Percentiles rank a stretch among this genome's conserved stretches.
These are phyloP conservation scores for Pseudochaenichthys georgianus DNA, from an alignment of 2,797 vertebrate genomes.

Conservation along the genomic window DNA sequence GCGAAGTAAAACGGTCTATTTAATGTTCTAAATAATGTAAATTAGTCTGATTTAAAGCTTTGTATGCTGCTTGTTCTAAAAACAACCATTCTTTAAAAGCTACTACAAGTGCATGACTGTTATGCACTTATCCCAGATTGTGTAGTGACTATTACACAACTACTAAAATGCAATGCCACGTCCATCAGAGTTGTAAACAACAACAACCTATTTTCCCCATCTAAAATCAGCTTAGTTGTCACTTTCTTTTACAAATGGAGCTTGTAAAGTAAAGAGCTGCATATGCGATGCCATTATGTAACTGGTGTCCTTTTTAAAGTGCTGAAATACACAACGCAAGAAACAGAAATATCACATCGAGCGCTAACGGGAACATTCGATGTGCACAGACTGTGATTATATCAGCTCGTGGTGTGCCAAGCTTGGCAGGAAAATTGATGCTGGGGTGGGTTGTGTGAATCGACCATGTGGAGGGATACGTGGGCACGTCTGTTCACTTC, in stretches of 20 bases:
- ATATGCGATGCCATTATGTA: constrained; percentile 8
- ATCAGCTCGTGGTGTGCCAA: constrained; percentile 47
- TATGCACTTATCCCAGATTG: not conserved
- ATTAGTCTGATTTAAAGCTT: not conserved
- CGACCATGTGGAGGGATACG: constrained; percentile 58
- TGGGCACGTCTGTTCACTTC: constrained; percentile 52
- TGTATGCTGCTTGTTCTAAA: not conserved
- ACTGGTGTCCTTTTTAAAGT: constrained; percentile 25
- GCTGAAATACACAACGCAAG: constrained; percentile 24
- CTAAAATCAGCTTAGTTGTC: not conserved
- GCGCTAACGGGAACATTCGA: constrained; percentile 51
- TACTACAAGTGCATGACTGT: constrained; percentile 16
- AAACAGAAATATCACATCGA: constrained; percentile 39
- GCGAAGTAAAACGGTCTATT: not conserved
- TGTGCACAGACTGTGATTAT: constrained; percentile 50
- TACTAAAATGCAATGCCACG: constrained; percentile 5
- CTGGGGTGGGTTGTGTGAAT: constrained; percentile 55
- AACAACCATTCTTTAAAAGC: not conserved
- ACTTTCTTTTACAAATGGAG: constrained; percentile 1
- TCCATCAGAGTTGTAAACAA: not conserved
- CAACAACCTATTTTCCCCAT: not conserved
- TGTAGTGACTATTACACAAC: not conserved
- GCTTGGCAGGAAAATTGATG: constrained; percentile 53
- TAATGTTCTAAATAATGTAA: not conserved
- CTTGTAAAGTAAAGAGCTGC: not conserved